Evolutionary conservation across 2,888 invertebrate genomes (phyloP).

Genomic region (Clitarchus hookeri): DNA sequence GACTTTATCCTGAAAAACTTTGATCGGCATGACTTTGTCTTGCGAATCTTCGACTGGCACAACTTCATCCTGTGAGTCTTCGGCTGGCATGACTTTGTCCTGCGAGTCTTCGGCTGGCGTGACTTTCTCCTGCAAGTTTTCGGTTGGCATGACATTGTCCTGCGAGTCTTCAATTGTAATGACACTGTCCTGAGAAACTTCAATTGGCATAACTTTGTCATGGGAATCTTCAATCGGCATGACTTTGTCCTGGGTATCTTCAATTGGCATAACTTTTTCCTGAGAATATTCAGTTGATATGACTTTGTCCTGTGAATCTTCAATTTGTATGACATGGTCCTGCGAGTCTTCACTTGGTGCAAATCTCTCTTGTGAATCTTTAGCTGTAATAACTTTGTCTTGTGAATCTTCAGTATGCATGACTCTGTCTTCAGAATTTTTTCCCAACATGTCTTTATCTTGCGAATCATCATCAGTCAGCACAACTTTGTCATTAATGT

Average conservation of each 20-base stretch:
- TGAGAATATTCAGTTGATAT: conserved; percentile 42
- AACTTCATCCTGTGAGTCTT: background rate
- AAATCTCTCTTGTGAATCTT: conserved; percentile 28
- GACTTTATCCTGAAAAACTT: background rate
- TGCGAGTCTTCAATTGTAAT: conserved; percentile 53
- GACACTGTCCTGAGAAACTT: conserved; percentile 40
- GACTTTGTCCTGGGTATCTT: conserved; percentile 51
- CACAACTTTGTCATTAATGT: conserved; percentile 40
- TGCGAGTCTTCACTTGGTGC: background rate
- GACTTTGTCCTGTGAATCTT: conserved; percentile 37
- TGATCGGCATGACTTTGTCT: background rate
- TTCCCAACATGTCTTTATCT: conserved; percentile 45
- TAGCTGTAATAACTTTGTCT: conserved; percentile 42
- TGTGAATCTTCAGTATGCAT: conserved; percentile 53
- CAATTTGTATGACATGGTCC: background rate
- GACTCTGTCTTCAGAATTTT: conserved; percentile 40
- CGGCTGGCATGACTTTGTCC: background rate
- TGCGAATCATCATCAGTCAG: conserved; percentile 40
- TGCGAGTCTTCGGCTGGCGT: background rate
- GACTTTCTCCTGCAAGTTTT: conserved; percentile 34
- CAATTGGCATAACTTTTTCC: conserved; percentile 48
- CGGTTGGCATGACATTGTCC: conserved; percentile 41
- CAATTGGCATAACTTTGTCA: conserved; percentile 43
- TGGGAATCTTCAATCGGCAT: conserved; percentile 38
- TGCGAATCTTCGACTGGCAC: background rate